Evolutionary conservation across 2,113 vertebrate genomes (phyloP).

Genomic region (Spilogale gracilis): DNA sequence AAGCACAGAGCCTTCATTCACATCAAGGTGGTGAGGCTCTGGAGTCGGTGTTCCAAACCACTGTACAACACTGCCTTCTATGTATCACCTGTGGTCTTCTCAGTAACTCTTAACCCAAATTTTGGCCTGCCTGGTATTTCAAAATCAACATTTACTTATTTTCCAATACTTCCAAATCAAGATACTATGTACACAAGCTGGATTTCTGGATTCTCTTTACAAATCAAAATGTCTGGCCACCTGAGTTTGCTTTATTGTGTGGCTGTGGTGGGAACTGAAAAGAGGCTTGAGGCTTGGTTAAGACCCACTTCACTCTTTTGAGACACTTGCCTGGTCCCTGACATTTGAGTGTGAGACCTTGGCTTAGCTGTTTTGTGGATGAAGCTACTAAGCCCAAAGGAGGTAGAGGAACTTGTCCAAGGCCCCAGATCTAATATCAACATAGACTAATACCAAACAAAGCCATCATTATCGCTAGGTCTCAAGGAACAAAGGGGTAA

Average conservation of each 20-base stretch:
- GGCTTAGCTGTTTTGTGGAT: background rate
- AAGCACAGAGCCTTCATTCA: background rate
- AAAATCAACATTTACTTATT: background rate
- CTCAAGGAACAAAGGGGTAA: background rate
- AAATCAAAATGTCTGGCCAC: background rate
- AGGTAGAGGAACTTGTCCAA: background rate
- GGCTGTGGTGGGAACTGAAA: accelerated
- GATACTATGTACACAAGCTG: background rate
- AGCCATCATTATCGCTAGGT: background rate
- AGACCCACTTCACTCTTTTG: accelerated
- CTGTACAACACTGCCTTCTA: accelerated
- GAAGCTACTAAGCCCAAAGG: background rate
- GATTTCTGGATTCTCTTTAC: background rate
- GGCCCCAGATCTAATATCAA: background rate
- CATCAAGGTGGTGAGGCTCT: background rate
- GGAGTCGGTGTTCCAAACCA: background rate
- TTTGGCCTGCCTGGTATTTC: background rate
- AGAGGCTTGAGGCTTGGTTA: accelerated
- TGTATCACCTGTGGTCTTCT: background rate
- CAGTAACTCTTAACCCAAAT: background rate
- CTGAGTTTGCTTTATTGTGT: background rate
- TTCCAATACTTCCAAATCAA: background rate
- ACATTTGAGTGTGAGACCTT: background rate
- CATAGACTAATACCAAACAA: accelerated
- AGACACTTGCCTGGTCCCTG: background rate